Conservation (phyloP, 1,140 invertebrate species). For the Drosophila carrolli region DNA sequence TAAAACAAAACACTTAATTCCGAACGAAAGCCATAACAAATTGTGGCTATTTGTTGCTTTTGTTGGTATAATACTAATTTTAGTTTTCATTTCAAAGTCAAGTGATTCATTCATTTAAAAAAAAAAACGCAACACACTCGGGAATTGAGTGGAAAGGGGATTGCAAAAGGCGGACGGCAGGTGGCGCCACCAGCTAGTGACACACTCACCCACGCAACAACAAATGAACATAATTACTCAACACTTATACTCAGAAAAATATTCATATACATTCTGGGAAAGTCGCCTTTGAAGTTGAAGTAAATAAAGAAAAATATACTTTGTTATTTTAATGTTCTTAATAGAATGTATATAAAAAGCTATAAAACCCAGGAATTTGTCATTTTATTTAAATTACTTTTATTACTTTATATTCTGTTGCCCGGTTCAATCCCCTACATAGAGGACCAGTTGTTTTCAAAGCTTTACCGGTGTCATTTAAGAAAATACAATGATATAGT, state of each 20-base stretch:
- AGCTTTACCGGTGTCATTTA: too few species aligned
- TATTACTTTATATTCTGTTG: too few species aligned
- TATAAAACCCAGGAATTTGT: too few species aligned
- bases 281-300: too few species aligned
- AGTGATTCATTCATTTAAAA: constrained; percentile 64
- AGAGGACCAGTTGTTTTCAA: too few species aligned
- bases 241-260: constrained; percentile 35
- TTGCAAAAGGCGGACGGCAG: constrained; percentile 23
- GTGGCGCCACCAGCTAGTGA: constrained; percentile 13
- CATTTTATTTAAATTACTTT: too few species aligned
- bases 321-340: too few species aligned
- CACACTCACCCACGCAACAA: constrained; percentile 28
- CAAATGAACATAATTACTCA: constrained; percentile 72
- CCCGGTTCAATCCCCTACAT: too few species aligned
- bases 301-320: too few species aligned
- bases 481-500: too few species aligned
- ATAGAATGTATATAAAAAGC: too few species aligned
- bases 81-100: constrained; percentile 81
- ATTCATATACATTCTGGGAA: not conserved
- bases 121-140: constrained; percentile 13
- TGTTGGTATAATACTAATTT: constrained; percentile 69
- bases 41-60: constrained; percentile 35
- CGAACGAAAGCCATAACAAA: constrained; percentile 30
- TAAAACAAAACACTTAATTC: constrained; percentile 46
- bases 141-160: constrained; percentile 18